phyloP scores from a whole-genome alignment of 2,113 vertebrate species.

The Delphinus delphis region DNA sequence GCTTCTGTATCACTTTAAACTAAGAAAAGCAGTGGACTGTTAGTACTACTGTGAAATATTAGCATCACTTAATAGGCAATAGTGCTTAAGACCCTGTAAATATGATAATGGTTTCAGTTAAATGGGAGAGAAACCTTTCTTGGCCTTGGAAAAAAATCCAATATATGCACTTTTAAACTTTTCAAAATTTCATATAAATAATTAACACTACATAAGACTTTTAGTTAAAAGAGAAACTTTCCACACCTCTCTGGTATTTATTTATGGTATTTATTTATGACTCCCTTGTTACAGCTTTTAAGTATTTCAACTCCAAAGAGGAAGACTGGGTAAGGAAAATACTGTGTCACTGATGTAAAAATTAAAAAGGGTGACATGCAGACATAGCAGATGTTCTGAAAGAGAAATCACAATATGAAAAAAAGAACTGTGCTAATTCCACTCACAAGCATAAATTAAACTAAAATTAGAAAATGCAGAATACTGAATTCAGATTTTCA shows the following conservation, averaged over 20 bases:
- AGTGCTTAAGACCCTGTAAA: not conserved
- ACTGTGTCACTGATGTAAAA: constrained; percentile 70
- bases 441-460: constrained; percentile 73
- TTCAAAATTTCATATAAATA: constrained; percentile 45
- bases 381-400: constrained; percentile 79
- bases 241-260: constrained; percentile 32
- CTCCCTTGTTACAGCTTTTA: constrained; percentile 69
- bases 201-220: constrained; percentile 29
- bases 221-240: constrained; percentile 54
- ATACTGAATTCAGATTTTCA: constrained; percentile 67
- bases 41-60: not conserved
- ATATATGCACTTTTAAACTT: not conserved
- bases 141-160: constrained; percentile 43
- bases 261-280: constrained; percentile 31
- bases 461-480: constrained; percentile 63
- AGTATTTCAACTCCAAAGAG: constrained; percentile 77
- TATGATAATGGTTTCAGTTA: constrained; percentile 1
- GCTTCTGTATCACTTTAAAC: constrained; percentile 22
- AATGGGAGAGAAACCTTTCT: constrained; percentile 38
- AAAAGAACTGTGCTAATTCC: constrained; percentile 76
- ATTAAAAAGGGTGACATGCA: constrained; percentile 76
- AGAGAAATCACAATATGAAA: constrained; percentile 77
- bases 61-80: constrained; percentile 36
- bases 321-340: constrained; percentile 81
- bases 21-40: constrained; percentile 38